These are phyloP conservation scores for Eira barbara DNA, from an alignment of 2,113 vertebrate species.

Conservation along the genomic window DNA sequence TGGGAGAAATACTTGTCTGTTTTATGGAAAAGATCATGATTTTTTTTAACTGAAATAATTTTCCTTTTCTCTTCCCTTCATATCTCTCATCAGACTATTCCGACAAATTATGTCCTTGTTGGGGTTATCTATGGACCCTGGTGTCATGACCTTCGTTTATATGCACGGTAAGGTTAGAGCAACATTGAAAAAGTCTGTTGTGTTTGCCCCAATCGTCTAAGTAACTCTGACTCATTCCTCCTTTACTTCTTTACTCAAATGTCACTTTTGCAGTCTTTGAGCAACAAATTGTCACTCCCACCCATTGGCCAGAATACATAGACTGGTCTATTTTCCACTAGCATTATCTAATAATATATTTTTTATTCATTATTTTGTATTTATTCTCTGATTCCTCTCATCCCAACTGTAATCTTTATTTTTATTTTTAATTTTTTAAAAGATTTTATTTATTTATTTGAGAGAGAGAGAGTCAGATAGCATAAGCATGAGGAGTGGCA, in stretches of 20 bases:
- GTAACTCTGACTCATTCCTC: neutral
- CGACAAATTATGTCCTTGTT: neutral
- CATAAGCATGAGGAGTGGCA: too few relatives aligned
- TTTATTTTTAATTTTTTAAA: too few relatives aligned
- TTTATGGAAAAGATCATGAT: neutral
- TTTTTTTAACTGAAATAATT: neutral
- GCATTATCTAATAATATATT: neutral
- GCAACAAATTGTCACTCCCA: neutral
- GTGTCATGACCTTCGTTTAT: neutral
- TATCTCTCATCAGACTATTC: neutral
- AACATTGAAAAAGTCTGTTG: neutral
- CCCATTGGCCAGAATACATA: neutral
- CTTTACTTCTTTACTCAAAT: neutral
- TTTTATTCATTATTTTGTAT: neutral
- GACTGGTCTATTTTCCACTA: neutral
- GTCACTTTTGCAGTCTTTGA: neutral
- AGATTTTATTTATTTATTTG: too few relatives aligned
- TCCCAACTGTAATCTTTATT: neutral
- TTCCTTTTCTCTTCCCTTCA: neutral
- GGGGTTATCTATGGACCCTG: too few relatives aligned
- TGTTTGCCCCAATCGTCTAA: neutral
- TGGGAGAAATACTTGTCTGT: neutral
- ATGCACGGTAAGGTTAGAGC: neutral
- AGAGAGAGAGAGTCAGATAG: too few relatives aligned
- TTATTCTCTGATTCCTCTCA: neutral